These are phyloP conservation scores for Enteromius afrohamiltoni DNA, from an alignment of 2,797 vertebrate genomes.

Conservation along the genomic window DNA sequence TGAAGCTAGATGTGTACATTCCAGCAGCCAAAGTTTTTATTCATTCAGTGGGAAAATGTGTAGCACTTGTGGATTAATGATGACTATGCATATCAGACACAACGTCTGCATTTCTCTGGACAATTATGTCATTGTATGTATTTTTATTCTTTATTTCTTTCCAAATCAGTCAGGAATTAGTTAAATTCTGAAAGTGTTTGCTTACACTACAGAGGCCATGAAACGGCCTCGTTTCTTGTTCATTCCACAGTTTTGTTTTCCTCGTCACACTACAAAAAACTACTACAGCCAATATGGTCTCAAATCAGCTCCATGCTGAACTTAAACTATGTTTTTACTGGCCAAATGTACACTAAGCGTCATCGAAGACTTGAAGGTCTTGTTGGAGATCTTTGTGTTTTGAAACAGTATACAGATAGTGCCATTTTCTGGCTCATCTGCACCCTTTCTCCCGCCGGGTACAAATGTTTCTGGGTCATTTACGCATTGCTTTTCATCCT, in stretches of 20 bases:
- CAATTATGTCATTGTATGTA: constrained; percentile 42
- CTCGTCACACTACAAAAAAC: neutral
- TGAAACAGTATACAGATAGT: neutral
- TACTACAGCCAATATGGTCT: neutral
- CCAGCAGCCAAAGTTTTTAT: constrained; percentile 23
- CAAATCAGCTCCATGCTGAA: neutral
- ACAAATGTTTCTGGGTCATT: constrained; percentile 13
- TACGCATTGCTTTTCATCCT: neutral
- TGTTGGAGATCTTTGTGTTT: neutral
- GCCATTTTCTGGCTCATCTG: constrained; percentile 30
- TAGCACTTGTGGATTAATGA: constrained; percentile 43
- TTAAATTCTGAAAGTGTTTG: neutral
- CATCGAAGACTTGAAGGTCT: constrained; percentile 12
- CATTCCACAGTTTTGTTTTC: neutral
- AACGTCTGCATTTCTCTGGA: constrained; percentile 27
- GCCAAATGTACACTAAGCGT: constrained; percentile 54
- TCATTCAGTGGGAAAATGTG: constrained; percentile 28
- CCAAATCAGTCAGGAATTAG: neutral
- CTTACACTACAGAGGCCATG: constrained; percentile 23
- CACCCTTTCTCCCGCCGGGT: constrained; percentile 10
- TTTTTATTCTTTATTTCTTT: constrained; percentile 21
- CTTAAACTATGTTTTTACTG: constrained; percentile 35
- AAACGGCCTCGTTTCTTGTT: neutral
- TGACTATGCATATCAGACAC: constrained; percentile 37
- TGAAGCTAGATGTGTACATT: constrained; percentile 39